phyloP scores from a whole-genome alignment of 2,888 invertebrate species.

The Chymomyza caudatula region DNA sequence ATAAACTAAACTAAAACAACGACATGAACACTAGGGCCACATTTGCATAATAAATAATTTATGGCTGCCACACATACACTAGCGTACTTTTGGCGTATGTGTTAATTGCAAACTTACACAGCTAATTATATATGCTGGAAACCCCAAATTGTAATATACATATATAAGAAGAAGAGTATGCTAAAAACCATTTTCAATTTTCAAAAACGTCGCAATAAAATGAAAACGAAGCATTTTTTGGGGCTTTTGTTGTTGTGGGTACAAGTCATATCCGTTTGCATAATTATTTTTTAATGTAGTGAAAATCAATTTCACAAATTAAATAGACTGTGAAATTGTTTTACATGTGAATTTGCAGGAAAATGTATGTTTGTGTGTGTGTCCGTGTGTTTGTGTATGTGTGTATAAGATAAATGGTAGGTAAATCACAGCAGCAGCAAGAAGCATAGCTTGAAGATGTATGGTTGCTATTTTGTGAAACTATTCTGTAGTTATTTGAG shows the following conservation, averaged over 20 bases:
- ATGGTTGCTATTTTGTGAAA: too few species aligned
- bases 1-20: background rate
- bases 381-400: conserved; percentile 5
- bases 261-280: conserved; percentile 8
- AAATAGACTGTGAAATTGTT: conserved; percentile 15
- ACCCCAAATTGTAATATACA: background rate
- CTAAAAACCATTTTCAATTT: background rate
- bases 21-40: background rate
- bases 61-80: background rate
- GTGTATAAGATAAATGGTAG: background rate
- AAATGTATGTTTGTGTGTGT: background rate
- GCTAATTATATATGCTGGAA: background rate
- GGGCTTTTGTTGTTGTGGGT: background rate
- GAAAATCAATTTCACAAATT: conserved; percentile 36
- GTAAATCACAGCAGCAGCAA: background rate
- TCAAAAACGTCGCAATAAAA: background rate
- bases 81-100: background rate
- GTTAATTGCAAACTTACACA: background rate
- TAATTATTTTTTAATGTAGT: conserved; percentile 50
- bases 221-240: background rate
- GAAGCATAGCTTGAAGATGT: background rate
- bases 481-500: background rate
- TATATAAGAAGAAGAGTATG: conserved; percentile 11
- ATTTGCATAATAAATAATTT: conserved; percentile 10
- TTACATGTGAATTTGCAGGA: background rate